Percentiles rank a stretch among this genome's conserved stretches.
These are phyloP conservation scores for Cherax quadricarinatus DNA, from an alignment of 1,140 invertebrate species.

Conservation along the genomic window DNA sequence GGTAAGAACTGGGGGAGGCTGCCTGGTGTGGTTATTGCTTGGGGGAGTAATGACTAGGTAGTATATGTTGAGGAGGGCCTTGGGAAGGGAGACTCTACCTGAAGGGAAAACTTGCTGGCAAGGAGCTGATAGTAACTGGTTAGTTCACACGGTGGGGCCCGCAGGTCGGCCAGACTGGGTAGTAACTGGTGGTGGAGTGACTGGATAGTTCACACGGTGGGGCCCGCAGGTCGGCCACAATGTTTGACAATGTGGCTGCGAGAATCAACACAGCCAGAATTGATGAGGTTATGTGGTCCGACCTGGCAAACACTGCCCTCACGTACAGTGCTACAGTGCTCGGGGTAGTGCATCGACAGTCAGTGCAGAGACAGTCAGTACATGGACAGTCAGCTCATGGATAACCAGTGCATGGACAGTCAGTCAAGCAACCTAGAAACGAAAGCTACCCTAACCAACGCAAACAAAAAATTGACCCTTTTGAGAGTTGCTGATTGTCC, in stretches of 20 bases:
- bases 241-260: background rate
- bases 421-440: no score
- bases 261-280: background rate
- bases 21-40: no score
- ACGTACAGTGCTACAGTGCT: background rate
- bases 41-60: no score
- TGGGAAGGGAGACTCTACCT: background rate
- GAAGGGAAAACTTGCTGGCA: background rate
- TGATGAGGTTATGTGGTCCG: background rate
- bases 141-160: background rate
- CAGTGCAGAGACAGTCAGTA: no score
- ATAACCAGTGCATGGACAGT: no score
- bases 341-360: no score
- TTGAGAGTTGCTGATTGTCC: no score
- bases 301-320: background rate
- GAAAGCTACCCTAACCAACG: no score
- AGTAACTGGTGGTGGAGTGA: background rate
- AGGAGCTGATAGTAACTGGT: background rate
- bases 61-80: background rate
- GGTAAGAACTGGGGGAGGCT: background rate
- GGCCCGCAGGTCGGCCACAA: background rate
- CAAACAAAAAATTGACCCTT: no score
- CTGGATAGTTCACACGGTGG: background rate
- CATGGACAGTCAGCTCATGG: no score
- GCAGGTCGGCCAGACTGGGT: background rate